Base-by-base conservation (phyloP, 2,888 invertebrate species). In the Allacma fusca region DNA sequence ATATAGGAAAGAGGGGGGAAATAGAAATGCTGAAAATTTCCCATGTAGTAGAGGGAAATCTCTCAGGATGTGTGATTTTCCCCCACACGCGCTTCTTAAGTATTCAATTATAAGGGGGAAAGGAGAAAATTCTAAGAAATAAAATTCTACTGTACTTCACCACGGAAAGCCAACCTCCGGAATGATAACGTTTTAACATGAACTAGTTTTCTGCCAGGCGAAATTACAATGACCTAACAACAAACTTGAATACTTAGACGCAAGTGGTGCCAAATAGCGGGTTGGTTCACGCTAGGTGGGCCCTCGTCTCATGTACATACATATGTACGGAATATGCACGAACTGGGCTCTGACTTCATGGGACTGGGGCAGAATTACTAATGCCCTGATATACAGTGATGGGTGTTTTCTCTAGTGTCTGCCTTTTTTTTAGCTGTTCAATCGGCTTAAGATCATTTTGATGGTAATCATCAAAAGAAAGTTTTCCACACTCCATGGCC, bases 401-500 rank as follows among this genome's bases (percentile, higher is more conserved):
- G n/a, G n/a, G n/a, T n/a, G n/a, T n/a, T n/a, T 34, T 34, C 34
- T 9, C 4, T 16, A 12, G 50, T 50, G n/a, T n/a, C n/a, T 50
- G 1, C 50, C 16, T 13, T 16, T 19, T 50, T 50, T 50, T 50
- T 12, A 50, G 9, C 50, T 50, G 2, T 50, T 50, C 50, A 50
- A 50, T 50, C 50, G 50, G 50, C 50, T 50, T 50, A 50, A 50
- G 50, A 50, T 50, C 19, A n/a, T 50, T 50, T 13, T 19, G n/a
- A 50, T 50, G 50, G 50, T 13, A 50, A 50, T 50, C 50, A 50
- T 50, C 50, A 50, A 50, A 50, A 50, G 50, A 50, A 50, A 50
- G n/a, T 13, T 50, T 40, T 50, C 50, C 50, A 19, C 19, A 19
- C n/a, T 50, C 50, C 50, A 50, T 50, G 50, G 50, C 50, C 50